Conservation (phyloP, 2,113 vertebrate genomes). For the Myocastor coypus region DNA sequence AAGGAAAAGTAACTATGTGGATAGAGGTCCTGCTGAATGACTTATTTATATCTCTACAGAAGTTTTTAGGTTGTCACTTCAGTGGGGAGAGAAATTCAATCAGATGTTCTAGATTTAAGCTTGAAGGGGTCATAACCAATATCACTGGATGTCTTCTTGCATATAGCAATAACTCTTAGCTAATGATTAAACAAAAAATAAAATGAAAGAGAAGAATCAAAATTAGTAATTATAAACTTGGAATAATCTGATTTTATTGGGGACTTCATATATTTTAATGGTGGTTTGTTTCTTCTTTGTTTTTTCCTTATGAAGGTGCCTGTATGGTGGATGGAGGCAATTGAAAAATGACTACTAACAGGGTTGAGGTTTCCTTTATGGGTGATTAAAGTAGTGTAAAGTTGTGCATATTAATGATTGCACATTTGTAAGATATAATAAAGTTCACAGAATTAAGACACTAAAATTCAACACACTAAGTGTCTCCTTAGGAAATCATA, state of each 20-base stretch:
- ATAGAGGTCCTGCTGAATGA: background rate
- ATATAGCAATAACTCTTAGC: background rate
- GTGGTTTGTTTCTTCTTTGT: background rate
- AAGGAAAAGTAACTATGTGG: background rate
- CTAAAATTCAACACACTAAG: too few species aligned
- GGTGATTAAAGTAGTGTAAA: too few species aligned
- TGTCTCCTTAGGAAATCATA: too few species aligned
- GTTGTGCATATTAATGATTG: too few species aligned
- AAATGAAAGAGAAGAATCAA: background rate
- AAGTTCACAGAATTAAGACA: too few species aligned
- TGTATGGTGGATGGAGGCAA: too few species aligned
- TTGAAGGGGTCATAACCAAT: background rate
- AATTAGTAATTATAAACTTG: background rate
- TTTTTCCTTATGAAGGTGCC: background rate
- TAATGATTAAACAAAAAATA: background rate
- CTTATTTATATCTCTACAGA: background rate
- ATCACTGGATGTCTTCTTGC: background rate
- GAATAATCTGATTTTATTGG: background rate
- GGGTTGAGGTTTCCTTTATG: too few species aligned
- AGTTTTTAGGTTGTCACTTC: background rate
- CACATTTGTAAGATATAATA: too few species aligned
- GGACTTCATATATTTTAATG: background rate
- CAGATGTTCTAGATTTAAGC: background rate
- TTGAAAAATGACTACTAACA: too few species aligned
- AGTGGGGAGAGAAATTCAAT: background rate